phyloP scores from a whole-genome alignment of 2,888 invertebrate genomes.

The Lingula anatina region DNA sequence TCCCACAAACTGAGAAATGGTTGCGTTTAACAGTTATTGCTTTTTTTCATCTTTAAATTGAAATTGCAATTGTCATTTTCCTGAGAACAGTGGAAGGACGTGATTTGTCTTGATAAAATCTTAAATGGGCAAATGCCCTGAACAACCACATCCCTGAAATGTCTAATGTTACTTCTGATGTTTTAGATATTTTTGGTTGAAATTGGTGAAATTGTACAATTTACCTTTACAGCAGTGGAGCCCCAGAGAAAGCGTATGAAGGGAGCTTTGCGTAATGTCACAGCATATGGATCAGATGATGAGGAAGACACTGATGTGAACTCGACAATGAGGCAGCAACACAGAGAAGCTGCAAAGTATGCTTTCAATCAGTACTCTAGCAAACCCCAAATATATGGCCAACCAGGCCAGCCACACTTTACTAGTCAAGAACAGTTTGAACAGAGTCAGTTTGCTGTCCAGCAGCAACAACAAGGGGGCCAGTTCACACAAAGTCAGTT shows the following conservation, averaged over 20 bases:
- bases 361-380: slow-evolving; percentile 16
- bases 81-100: neutral
- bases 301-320: slow-evolving; percentile 12
- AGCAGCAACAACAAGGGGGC: too few species aligned
- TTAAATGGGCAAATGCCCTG: too few species aligned
- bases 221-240: neutral
- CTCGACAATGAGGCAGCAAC: slow-evolving; percentile 7
- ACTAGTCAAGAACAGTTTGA: too few species aligned
- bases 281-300: slow-evolving; percentile 15
- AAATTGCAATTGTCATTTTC: neutral
- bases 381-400: slow-evolving; percentile 15
- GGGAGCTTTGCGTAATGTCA: neutral
- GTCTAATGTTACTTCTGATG: too few species aligned
- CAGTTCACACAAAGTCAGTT: too few species aligned
- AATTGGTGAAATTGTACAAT: neutral
- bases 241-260: neutral
- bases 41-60: neutral
- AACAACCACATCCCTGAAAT: too few species aligned
- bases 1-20: too few species aligned
- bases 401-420: neutral
- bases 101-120: too few species aligned
- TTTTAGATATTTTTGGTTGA: neutral
- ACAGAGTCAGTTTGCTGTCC: too few species aligned
- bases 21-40: too few species aligned
- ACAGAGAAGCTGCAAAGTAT: slow-evolving; percentile 7